phyloP scores from a whole-genome alignment of 2,113 vertebrate species.

The Syrmaticus mikado region DNA sequence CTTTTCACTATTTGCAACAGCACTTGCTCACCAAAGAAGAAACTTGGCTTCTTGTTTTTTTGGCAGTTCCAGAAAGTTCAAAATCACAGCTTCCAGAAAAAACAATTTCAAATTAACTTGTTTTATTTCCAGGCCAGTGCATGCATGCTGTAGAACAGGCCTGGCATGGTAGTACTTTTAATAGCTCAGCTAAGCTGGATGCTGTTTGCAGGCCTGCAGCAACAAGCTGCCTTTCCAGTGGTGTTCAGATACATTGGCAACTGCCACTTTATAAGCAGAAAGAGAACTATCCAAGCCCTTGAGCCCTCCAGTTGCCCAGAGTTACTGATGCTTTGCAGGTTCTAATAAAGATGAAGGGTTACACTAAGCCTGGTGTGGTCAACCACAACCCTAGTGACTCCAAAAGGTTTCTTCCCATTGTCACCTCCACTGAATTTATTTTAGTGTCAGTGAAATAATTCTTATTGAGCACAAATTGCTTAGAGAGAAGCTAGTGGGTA shows the following conservation, averaged over 20 bases:
- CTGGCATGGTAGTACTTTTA: not conserved
- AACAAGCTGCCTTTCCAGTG: conserved; percentile 11
- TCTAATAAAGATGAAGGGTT: not conserved
- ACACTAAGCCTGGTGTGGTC: not conserved
- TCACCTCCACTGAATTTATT: not conserved
- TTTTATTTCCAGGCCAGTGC: not conserved
- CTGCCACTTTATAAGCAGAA: conserved; percentile 11
- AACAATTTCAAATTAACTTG: not conserved
- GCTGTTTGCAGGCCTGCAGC: conserved; percentile 7
- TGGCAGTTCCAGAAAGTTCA: not conserved
- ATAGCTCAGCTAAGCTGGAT: not conserved
- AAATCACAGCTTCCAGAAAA: not conserved
- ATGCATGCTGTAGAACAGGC: not conserved
- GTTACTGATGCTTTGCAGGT: not conserved
- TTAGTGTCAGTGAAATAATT: not conserved
- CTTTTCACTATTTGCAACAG: not conserved
- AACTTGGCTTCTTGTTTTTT: not conserved
- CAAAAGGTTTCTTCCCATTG: not conserved
- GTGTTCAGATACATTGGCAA: conserved; percentile 41
- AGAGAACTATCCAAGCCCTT: not conserved
- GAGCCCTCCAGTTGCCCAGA: not conserved
- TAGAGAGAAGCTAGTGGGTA: not conserved
- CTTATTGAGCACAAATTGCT: not conserved
- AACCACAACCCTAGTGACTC: not conserved
- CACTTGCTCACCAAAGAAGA: not conserved